Evolutionary conservation across 2,797 vertebrate species (phyloP).

Genomic region (Sebastes diploproa): DNA sequence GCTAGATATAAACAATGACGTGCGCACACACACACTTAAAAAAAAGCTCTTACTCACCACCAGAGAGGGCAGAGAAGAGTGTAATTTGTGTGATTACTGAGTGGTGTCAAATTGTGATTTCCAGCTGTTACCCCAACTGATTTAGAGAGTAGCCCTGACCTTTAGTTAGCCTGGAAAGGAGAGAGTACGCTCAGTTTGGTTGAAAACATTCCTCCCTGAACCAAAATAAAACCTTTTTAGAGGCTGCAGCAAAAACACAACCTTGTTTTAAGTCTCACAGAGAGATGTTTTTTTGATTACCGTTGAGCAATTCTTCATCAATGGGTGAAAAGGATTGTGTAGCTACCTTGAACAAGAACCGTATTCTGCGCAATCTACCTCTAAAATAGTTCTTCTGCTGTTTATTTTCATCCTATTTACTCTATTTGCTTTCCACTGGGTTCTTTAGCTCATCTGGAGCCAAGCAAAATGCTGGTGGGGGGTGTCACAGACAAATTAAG

Average conservation of each 20-base stretch:
- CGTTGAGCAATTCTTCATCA: background rate
- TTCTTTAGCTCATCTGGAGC: constrained; percentile 66
- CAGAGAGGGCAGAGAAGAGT: constrained; percentile 28
- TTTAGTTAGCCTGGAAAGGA: constrained; percentile 48
- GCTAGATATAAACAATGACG: constrained; percentile 23
- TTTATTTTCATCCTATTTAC: constrained; percentile 47
- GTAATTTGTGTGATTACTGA: constrained; percentile 77
- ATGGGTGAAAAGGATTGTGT: background rate
- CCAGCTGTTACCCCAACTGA: constrained; percentile 65
- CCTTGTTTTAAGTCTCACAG: background rate
- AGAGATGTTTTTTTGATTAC: background rate
- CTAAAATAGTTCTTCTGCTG: constrained; percentile 28
- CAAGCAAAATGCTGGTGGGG: constrained; percentile 62
- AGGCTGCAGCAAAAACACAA: background rate
- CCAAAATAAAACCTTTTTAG: constrained; percentile 3
- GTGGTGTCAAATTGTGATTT: constrained; percentile 74
- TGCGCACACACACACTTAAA: background rate
- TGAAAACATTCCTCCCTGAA: constrained; percentile 35
- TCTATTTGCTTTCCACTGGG: constrained; percentile 50
- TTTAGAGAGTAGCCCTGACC: constrained; percentile 54
- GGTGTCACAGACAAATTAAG: constrained; percentile 80
- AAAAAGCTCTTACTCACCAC: background rate
- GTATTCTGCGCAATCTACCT: background rate
- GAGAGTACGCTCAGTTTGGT: constrained; percentile 6
- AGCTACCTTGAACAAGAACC: background rate